Percentiles rank a stretch among this genome's conserved stretches.
These are phyloP conservation scores for Silurus meridionalis DNA, from an alignment of 2,113 vertebrate genomes.

Conservation along the genomic window DNA sequence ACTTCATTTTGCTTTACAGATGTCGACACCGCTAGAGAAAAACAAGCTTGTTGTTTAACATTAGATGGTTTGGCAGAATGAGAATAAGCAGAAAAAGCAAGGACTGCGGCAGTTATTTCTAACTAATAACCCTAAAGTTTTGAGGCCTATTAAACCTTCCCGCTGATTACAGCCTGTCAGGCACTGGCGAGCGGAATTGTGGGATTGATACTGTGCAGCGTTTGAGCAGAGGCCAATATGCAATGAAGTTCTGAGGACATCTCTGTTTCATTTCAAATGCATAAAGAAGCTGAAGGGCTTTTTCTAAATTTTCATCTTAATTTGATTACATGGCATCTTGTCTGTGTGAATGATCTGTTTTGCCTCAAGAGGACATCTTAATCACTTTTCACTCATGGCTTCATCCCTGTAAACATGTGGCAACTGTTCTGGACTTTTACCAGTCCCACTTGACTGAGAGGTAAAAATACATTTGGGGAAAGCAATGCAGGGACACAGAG, in stretches of 20 bases:
- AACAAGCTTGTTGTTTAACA: slow-evolving; percentile 70
- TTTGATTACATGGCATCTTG: slow-evolving; percentile 68
- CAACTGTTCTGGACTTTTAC: slow-evolving; percentile 71
- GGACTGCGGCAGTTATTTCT: slow-evolving; percentile 44
- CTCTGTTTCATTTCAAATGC: slow-evolving; percentile 52
- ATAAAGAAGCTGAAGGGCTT: slow-evolving; percentile 49
- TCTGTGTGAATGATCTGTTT: slow-evolving; percentile 76
- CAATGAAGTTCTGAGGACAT: slow-evolving; percentile 52
- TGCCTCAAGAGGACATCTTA: slow-evolving; percentile 78
- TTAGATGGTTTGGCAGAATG: slow-evolving; percentile 58
- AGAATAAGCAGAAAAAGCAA: slow-evolving; percentile 40
- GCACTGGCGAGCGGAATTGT: background rate
- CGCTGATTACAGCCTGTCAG: slow-evolving; percentile 40
- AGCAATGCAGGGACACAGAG: slow-evolving; percentile 7
- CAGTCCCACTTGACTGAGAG: slow-evolving; percentile 72
- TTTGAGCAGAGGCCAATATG: slow-evolving; percentile 49
- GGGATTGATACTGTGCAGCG: slow-evolving; percentile 22
- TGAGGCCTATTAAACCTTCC: slow-evolving; percentile 33
- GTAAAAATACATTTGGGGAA: slow-evolving; percentile 55
- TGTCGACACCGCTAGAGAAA: slow-evolving; percentile 71
- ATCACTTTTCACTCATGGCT: slow-evolving; percentile 75
- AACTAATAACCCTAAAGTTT: slow-evolving; percentile 40
- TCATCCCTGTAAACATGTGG: slow-evolving; percentile 74
- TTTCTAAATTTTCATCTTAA: slow-evolving; percentile 59
- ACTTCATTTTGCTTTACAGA: slow-evolving; percentile 80